These are phyloP conservation scores for Lordiphosa clarofinis DNA, from an alignment of 1,140 invertebrate genomes.

Conservation along the genomic window DNA sequence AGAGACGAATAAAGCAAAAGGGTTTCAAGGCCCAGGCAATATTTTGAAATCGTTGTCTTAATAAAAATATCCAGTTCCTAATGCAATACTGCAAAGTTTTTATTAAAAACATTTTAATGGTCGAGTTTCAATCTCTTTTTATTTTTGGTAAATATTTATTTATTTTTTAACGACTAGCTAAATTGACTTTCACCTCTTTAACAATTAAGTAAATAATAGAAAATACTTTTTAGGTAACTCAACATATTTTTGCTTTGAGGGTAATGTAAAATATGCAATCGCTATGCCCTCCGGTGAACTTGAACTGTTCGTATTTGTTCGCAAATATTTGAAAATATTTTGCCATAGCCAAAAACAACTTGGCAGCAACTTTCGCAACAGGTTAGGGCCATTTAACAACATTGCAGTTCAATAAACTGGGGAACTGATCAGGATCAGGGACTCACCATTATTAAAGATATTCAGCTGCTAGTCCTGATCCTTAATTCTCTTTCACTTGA, in stretches of 20 bases:
- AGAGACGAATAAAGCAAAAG: too few relatives aligned
- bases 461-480: conserved; percentile 1
- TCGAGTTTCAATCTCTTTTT: too few relatives aligned
- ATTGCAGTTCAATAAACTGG: conserved; percentile 34
- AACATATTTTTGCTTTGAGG: neutral
- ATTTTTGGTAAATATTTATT: neutral
- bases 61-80: too few relatives aligned
- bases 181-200: conserved; percentile 29
- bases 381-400: conserved; percentile 42
- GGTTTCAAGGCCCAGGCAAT: too few relatives aligned
- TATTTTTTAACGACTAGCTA: neutral
- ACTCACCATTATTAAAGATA: conserved; percentile 35
- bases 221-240: neutral
- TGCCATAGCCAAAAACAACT: conserved; percentile 43
- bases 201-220: neutral
- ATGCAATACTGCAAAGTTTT: too few relatives aligned
- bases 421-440: conserved; percentile 7
- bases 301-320: conserved; percentile 7
- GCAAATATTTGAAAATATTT: conserved; percentile 48
- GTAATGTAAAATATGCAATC: conserved; percentile 1
- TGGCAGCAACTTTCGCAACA: conserved; percentile 72
- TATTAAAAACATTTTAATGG: too few relatives aligned
- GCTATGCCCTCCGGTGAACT: conserved; percentile 23
- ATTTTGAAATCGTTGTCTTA: too few relatives aligned
- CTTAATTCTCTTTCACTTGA: neutral